Evolutionary conservation across 37 sponge, comb jelly and placozoan species (phyloP), one percentile per base, ranked within the genome.

Genomic region (Halisarca cf. caerulea): DNA sequence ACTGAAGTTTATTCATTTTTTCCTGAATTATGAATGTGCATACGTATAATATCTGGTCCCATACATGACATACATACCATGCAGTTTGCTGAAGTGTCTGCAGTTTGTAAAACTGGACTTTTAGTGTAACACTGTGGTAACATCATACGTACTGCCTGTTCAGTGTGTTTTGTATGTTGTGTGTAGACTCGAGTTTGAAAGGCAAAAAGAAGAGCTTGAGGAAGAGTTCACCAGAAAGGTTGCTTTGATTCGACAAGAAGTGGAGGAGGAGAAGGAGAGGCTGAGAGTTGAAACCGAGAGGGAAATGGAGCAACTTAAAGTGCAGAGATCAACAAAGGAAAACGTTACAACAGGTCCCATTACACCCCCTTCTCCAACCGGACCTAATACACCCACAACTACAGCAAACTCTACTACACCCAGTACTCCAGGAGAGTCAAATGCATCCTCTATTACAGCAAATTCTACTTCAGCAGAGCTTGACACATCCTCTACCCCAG

Each of bases 151-250:
- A 68, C 35, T 38, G 41, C 47, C 24, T n/a, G 37, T 30, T 32
- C 8, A 11, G 68, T 66, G 24, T 20, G 14, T 9, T 40, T 28
- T 72, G 42, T 38, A 23, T 72, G 32, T 30, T 30, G 28, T 75
- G 21, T 55, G 7, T 25, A 74, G 66, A 25, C 36, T 69, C 2
- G 66, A 80, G 33, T 41, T 91, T 32, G 82, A 87, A 39, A 79
- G 69, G 58, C 61, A 85, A 66, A 73, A 85, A 15, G 20, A 40
- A 57, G 70, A 75, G 21, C 28, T 91, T 32, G 88, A 87, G 79
- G 60, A 53, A 57, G 85, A 88, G 6, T 92, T 78, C 66, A 58
- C 72, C 5, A 71, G 85, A 33, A 92, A 78, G 43, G 60, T 88
- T 7, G 58, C 42, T 18, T 30, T 35, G 21, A 37, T 88, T 0